Evolutionary conservation across 2,113 vertebrate species (phyloP).

Genomic region (Platycercus adscitus): DNA sequence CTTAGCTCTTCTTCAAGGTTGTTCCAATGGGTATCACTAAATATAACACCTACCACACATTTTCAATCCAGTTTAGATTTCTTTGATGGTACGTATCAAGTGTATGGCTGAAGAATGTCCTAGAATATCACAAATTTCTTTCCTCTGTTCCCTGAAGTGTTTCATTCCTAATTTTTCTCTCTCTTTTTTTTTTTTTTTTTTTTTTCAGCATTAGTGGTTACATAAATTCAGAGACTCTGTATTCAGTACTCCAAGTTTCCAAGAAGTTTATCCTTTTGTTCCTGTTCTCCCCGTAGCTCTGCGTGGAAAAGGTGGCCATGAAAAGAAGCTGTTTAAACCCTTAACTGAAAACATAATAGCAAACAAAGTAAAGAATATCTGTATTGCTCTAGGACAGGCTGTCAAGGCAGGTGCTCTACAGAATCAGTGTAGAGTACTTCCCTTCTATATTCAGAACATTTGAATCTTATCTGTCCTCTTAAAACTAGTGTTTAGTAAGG

Average conservation of each 20-base stretch:
- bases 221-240: neutral
- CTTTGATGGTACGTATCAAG: neutral
- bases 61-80: neutral
- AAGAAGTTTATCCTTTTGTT: neutral
- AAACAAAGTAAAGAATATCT: neutral
- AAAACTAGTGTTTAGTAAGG: neutral
- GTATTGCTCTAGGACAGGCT: neutral
- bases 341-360: neutral
- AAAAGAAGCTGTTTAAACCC: neutral
- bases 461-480: neutral
- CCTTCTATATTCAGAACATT: neutral
- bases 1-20: neutral
- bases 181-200: neutral
- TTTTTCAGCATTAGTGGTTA: neutral
- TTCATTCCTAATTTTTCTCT: too few species aligned
- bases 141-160: neutral
- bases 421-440: neutral
- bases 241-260: neutral
- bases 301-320: neutral
- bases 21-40: neutral
- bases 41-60: neutral
- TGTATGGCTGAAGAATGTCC: neutral
- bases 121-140: neutral
- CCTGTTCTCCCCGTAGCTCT: neutral
- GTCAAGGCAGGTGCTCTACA: neutral